Base-by-base conservation (phyloP, 2,797 vertebrate genomes). In the Poecilia picta region DNA sequence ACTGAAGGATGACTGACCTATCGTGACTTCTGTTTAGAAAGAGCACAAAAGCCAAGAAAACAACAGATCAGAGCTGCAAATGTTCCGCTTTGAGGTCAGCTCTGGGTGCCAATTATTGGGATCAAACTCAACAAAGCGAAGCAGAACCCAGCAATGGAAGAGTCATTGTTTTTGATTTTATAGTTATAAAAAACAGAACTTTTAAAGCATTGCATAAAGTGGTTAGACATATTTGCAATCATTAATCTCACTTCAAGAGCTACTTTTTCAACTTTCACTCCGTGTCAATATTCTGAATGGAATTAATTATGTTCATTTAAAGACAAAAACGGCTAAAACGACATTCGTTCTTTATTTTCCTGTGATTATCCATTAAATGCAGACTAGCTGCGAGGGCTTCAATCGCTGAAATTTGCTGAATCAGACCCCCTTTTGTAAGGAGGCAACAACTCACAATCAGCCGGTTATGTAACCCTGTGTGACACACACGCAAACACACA, bases 391-490 rank as follows among this genome's bases (percentile, higher is more conserved):
- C 39, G 13, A 72, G 76, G 71, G 57, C 31, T 72, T 77, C 11
- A 18, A 47, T 70, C 71, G n/a, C 8, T n/a, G 43, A 73, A 62
- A 46, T 55, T 2, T 71, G 75, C 62, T 84, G 80, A 86, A 78
- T 85, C 80, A 80, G 59, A 83, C 78, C 70, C 39, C 81, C 28
- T 33, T 85, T 83, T 89, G 86, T 84, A 36, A 7, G 15, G 68
- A 82, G 72, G 76, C 84, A 75, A 79, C 12, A 71, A 81, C 91
- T 89, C 86, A 87, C 77, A 83, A 36, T 74, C 64, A 77, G 80
- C 46, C 74, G 79, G 77, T 95, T 94, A 78, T 80, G 81, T 88
- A 93, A 93, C 71, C 70, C 72, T 75, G 71, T 36, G 75, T 76
- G 76, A 78, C 6, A 64, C 18, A 73, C 73, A 74, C 59, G 43